Conservation (phyloP, 2,113 vertebrate species). For the Chaetodon auriga region DNA sequence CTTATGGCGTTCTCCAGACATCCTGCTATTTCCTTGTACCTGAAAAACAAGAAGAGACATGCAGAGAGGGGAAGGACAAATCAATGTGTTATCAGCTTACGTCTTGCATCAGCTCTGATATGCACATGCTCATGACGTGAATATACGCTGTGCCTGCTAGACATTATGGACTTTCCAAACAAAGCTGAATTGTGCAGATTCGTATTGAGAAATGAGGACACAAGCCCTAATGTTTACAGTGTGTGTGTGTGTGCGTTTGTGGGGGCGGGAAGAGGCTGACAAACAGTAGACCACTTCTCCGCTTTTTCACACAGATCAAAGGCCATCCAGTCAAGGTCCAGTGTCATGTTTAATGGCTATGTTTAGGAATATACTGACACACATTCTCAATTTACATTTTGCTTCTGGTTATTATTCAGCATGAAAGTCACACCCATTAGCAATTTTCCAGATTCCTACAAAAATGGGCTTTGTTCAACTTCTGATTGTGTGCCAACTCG, state of each 20-base stretch:
- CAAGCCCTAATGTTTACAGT: constrained; percentile 35
- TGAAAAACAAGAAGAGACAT: constrained; percentile 62
- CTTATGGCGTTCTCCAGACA: constrained; percentile 90
- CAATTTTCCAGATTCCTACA: constrained; percentile 16
- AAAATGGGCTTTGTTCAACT: neutral
- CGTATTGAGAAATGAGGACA: constrained; percentile 62
- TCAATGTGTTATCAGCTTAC: constrained; percentile 31
- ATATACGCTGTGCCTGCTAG: constrained; percentile 4
- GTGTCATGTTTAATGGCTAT: constrained; percentile 25
- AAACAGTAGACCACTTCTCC: constrained; percentile 55
- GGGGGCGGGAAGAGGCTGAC: neutral
- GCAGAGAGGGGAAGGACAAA: constrained; percentile 1
- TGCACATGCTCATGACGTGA: constrained; percentile 4
- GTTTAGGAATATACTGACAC: constrained; percentile 36
- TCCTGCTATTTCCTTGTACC: constrained; percentile 95
- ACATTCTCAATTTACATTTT: constrained; percentile 20
- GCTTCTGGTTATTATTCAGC: constrained; percentile 25
- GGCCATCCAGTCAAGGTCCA: constrained; percentile 39
- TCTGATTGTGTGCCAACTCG: neutral
- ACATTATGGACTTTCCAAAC: constrained; percentile 30
- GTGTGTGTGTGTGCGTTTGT: constrained; percentile 22
- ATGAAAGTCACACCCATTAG: constrained; percentile 11
- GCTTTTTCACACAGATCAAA: constrained; percentile 40
- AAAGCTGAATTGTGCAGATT: constrained; percentile 23
- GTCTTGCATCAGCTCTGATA: constrained; percentile 27